Conservation (phyloP, 1,140 invertebrate genomes). For the Mylabris phalerata region DNA sequence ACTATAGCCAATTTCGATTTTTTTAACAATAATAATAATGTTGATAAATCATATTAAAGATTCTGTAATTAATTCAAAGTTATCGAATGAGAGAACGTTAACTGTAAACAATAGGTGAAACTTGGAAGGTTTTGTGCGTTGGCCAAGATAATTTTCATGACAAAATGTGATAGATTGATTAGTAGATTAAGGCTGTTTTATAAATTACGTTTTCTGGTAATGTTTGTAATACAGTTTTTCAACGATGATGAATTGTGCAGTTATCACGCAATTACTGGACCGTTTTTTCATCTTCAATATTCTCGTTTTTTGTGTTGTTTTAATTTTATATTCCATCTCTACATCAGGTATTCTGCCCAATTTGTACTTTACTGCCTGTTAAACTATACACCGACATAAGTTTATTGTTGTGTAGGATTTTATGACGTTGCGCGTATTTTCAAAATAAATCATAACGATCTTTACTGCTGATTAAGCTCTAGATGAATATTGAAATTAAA, state of each 20-base stretch:
- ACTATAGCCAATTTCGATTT: conserved; percentile 24
- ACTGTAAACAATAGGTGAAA: conserved; percentile 17
- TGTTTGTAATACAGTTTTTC: too few relatives aligned
- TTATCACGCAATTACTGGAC: conserved; percentile 27
- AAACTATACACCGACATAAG: too few relatives aligned
- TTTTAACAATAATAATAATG: conserved; percentile 5
- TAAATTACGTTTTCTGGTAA: conserved; percentile 25
- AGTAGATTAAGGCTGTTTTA: conserved; percentile 27
- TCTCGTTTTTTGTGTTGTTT: not conserved
- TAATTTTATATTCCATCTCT: conserved; percentile 4
- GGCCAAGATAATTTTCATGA: conserved; percentile 32
- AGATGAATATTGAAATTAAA: too few relatives aligned
- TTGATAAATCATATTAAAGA: conserved; percentile 8
- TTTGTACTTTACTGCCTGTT: too few relatives aligned
- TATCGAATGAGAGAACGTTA: not conserved
- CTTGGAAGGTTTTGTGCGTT: conserved; percentile 1
- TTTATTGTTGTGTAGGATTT: too few relatives aligned
- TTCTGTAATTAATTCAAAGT: conserved; percentile 1
- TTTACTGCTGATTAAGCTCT: too few relatives aligned
- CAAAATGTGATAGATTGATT: conserved; percentile 37
- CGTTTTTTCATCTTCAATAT: not conserved
- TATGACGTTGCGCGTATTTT: too few relatives aligned
- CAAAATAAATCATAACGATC: too few relatives aligned
- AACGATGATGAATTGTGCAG: conserved; percentile 3
- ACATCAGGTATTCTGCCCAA: not conserved